Base-by-base conservation (phyloP, 2,113 vertebrate genomes). In the Apaloderma vittatum region DNA sequence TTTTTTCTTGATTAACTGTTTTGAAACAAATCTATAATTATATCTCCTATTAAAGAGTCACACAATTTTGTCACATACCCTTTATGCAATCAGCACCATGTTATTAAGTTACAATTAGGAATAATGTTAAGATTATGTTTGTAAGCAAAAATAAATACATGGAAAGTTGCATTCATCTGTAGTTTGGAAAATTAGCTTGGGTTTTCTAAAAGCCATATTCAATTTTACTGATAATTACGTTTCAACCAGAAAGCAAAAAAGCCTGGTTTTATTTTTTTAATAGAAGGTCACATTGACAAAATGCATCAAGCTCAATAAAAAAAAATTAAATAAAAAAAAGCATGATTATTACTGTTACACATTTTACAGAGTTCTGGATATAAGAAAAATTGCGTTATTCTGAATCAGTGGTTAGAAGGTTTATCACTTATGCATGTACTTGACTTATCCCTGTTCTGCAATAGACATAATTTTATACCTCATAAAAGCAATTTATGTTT, bases 401-500 rank as follows among this genome's bases (percentile, higher is more conserved):
- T 97, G 97, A 98, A 97, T 98, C 98, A 98, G 95, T 97, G 98
- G 97, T 97, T 98, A 98, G 98, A 97, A 97, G 98, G 98, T 98
- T 98, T 98, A 98, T 98, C 97, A 98, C 97, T 98, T 98, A 98
- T 97, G 97, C 97, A 98, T 98, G 97, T 97, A 97, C 97, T 98
- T 97, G 97, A 98, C 98, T 98, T 98, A 98, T 98, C 98, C 98
- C 98, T 98, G 91, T 97, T 98, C 98, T 98, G 96, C 98, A 98
- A 98, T 98, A 98, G 97, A 98, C 97, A 97, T 98, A 98, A 98
- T 98, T 98, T 98, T 98, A 98, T 98, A 98, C 97, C 98, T 98
- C 98, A 98, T 98, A 98, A 98, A 98, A 98, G 97, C 98, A 98
- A 98, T 98, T 98, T 98, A 98, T 98, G 98, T 95, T 98, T 98